These are phyloP conservation scores for Pseudorectes ferrugineus DNA, from an alignment of 2,113 vertebrate species.

Conservation along the genomic window DNA sequence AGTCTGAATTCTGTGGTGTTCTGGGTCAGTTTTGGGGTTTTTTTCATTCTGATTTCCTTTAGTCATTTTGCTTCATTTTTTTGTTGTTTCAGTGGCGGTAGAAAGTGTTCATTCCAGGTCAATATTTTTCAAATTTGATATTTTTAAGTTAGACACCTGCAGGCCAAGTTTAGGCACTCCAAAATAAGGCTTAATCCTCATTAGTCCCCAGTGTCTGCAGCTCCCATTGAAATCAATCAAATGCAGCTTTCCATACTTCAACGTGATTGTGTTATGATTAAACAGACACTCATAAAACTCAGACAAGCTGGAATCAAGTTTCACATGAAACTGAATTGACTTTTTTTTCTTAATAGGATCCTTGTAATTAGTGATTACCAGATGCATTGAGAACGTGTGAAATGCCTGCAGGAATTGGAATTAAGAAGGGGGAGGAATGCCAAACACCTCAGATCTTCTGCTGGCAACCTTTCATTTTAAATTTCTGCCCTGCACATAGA, in stretches of 20 bases:
- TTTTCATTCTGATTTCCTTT: not conserved
- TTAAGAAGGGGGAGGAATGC: not conserved
- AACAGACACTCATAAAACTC: conserved; percentile 53
- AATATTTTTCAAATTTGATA: not conserved
- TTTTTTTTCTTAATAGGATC: not conserved
- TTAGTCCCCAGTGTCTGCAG: not conserved
- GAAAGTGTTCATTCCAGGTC: not conserved
- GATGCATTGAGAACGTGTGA: conserved; percentile 46
- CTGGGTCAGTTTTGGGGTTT: not conserved
- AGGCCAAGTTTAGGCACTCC: not conserved
- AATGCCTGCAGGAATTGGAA: conserved; percentile 29
- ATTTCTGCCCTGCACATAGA: not conserved
- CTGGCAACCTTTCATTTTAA: not conserved
- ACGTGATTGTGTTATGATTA: conserved; percentile 9
- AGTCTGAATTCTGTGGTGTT: not conserved
- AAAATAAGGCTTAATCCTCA: not conserved
- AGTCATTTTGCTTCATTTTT: rapidly evolving
- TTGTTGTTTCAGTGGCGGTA: not conserved
- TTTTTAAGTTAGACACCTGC: not conserved
- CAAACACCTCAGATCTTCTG: conserved; percentile 17
- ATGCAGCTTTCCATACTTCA: conserved; percentile 16
- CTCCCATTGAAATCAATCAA: not conserved
- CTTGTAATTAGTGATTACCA: conserved; percentile 58
- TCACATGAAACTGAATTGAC: not conserved
- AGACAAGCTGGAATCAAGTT: conserved; percentile 36